These are phyloP conservation scores for Eumeta japonica DNA, from an alignment of 1,140 invertebrate species.

Conservation along the genomic window DNA sequence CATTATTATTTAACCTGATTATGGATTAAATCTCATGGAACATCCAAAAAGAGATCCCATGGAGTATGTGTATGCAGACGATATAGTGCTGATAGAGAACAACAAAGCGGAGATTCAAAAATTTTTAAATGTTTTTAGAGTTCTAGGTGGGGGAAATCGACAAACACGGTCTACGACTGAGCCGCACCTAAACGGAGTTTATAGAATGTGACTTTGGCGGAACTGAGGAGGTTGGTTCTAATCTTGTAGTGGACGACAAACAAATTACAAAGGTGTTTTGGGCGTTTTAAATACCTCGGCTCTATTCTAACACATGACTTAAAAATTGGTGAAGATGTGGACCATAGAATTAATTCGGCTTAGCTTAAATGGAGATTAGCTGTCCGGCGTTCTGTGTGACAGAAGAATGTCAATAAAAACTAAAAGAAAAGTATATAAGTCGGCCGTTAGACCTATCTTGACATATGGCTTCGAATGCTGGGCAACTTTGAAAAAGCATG, in stretches of 20 bases:
- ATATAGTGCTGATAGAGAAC: constrained; percentile 1
- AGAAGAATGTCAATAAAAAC: constrained; percentile 5
- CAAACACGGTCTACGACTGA: background rate
- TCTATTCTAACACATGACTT: too few species aligned
- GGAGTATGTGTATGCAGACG: constrained; percentile 2
- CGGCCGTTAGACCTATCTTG: constrained; percentile 3
- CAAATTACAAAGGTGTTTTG: too few species aligned
- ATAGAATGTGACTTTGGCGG: constrained; percentile 1
- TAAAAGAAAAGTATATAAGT: constrained; percentile 6
- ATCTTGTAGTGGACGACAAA: too few species aligned
- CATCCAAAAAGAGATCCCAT: background rate
- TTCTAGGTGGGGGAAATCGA: background rate
- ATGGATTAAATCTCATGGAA: background rate
- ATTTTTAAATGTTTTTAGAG: background rate
- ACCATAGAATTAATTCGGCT: background rate
- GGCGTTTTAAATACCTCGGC: too few species aligned
- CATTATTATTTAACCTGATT: background rate
- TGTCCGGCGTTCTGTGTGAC: constrained; percentile 2
- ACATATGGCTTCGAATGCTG: constrained; percentile 2
- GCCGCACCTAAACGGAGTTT: background rate
- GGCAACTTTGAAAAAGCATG: constrained; percentile 8
- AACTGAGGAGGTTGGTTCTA: too few species aligned
- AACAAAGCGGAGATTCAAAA: background rate
- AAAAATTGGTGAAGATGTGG: too few species aligned
- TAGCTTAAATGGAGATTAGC: constrained; percentile 1